phyloP scores from a whole-genome alignment of 2,888 invertebrate species.

The Zaprionus obscuricornis region DNA sequence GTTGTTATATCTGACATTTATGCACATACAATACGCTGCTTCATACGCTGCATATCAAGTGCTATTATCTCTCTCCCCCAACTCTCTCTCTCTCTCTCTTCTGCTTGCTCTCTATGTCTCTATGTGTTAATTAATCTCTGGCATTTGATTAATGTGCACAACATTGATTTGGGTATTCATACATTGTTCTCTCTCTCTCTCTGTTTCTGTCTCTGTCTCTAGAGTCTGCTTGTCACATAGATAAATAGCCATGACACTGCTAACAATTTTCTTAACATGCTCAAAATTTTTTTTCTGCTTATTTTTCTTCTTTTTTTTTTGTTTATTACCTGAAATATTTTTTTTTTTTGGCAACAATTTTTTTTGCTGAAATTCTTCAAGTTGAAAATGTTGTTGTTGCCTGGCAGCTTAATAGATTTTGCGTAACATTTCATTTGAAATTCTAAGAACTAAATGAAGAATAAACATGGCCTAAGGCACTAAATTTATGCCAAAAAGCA shows the following conservation, averaged over 20 bases:
- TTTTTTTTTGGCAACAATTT: no score
- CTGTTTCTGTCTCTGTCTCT: not conserved
- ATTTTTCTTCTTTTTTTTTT: no score
- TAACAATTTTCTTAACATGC: no score
- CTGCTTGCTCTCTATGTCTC: not conserved
- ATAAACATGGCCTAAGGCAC: slow-evolving; percentile 17
- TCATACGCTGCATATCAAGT: no score
- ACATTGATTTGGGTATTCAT: slow-evolving; percentile 60
- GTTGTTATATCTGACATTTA: slow-evolving; percentile 71
- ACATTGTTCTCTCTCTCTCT: no score
- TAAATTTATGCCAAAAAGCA: not conserved
- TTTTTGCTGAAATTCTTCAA: not conserved
- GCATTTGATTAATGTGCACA: slow-evolving; percentile 67
- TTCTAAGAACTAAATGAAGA: not conserved
- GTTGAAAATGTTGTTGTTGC: not conserved
- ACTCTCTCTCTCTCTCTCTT: not conserved
- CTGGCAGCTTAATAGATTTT: slow-evolving; percentile 18
- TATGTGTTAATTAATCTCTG: slow-evolving; percentile 67
- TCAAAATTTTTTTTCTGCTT: no score
- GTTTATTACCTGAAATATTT: no score
- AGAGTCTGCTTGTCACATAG: slow-evolving; percentile 1
- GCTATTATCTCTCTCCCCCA: not conserved
- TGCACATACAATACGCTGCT: slow-evolving; percentile 67
- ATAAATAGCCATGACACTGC: slow-evolving; percentile 24
- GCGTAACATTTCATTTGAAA: slow-evolving; percentile 1